Evolutionary conservation across 2,113 vertebrate genomes (phyloP).

Genomic region (Paracanthobrama guichenoti): DNA sequence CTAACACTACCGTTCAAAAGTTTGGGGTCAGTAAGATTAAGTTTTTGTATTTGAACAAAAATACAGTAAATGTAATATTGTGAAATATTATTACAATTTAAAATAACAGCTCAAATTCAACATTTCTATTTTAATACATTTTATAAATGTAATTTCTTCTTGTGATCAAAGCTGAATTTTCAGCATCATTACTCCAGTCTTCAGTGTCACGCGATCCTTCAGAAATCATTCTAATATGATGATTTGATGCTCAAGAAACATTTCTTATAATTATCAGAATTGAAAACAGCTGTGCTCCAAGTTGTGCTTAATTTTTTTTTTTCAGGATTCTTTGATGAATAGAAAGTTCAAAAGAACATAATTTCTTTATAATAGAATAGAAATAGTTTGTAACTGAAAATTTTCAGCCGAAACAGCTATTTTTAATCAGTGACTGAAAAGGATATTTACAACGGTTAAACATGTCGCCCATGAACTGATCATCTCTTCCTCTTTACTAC

Average conservation of each 20-base stretch:
- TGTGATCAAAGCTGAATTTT: background rate
- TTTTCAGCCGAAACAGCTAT: no score
- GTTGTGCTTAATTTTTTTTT: background rate
- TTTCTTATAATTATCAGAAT: background rate
- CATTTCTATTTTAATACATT: background rate
- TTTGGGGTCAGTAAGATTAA: background rate
- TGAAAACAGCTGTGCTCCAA: background rate
- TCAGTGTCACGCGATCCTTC: no score
- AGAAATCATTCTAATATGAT: background rate
- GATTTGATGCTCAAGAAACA: background rate
- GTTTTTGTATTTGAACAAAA: background rate
- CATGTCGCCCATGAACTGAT: background rate
- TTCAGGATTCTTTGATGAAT: background rate
- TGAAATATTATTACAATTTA: background rate
- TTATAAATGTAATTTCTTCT: no score
- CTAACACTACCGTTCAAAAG: background rate
- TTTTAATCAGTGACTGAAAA: no score
- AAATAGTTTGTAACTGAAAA: no score
- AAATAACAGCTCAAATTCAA: background rate
- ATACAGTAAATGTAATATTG: background rate
- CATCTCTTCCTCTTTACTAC: constrained; percentile 1
- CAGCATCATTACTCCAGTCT: no score
- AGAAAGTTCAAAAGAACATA: background rate
- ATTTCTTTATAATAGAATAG: no score
- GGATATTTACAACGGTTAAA: no score